Evolutionary conservation across 64 coral and sea anemone species (phyloP), one percentile per base, ranked within the genome.

Genomic region (Dendrophyllia cribrosa): DNA sequence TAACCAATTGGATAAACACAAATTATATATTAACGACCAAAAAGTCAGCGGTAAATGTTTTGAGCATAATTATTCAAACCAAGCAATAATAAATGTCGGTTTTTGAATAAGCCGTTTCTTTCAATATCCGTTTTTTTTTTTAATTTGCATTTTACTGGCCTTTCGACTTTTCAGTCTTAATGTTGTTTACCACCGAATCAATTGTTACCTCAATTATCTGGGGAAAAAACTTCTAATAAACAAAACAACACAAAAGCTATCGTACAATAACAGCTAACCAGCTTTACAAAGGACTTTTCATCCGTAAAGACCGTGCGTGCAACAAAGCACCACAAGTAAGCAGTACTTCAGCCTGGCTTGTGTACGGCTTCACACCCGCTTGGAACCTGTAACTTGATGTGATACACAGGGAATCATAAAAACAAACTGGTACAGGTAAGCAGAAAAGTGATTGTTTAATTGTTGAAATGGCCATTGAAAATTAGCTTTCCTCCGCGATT

Each of bases 91-190:
- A 34, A 34, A 34, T 34, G 34, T 2, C 34, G 34, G 34, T 34
- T 34, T 34, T 34, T 34, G 34, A 34, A 34, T 34, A 34, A 34
- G 34, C 34, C 34, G 34, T 34, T 34, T 34, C 34, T 34, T 34
- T 34, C 34, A 34, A 34, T 34, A 34, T 34, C 34, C 34, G 62
- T 65, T 65, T 65, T 13, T 55, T 56, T 34, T 56, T 53, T 60
- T 79, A 49, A 75, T 79, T 79, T 60, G 50, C 55, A 26, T 79
- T 43, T 34, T 79, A 43, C 77, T 3, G 52, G n/a, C 24, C 77
- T 77, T 4, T 19, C 44, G 50, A 20, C 51, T 55, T 77, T 76
- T 56, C 9, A 55, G 55, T 55, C 24, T 11, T 50, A 77, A 21
- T 77, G n/a, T 77, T 22, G 3, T 48, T 53, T 48, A 4, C 12